phyloP scores from a whole-genome alignment of 2,113 vertebrate species.

The Hypocryptadius cinnamomeus region DNA sequence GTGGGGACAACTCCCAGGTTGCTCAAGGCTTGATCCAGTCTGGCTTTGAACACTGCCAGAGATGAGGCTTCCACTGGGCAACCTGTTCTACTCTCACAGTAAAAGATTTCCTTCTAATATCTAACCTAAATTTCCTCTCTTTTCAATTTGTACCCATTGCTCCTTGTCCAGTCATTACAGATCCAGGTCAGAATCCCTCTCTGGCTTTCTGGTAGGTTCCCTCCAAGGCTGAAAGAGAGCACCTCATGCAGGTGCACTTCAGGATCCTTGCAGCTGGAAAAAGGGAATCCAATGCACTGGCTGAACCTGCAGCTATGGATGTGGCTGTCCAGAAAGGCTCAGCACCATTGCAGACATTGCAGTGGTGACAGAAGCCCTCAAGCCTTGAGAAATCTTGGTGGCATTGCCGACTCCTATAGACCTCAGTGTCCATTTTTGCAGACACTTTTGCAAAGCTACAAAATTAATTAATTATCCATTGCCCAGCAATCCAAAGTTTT shows the following conservation, averaged over 20 bases:
- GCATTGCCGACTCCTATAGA: accelerated
- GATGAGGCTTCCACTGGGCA: not conserved
- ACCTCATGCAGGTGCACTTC: not conserved
- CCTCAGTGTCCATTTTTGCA: not conserved
- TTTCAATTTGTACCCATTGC: not conserved
- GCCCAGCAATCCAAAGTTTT: not conserved
- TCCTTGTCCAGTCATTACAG: not conserved
- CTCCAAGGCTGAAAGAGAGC: not conserved
- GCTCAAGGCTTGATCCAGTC: not conserved
- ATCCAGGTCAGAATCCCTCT: not conserved
- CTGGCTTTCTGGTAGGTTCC: not conserved
- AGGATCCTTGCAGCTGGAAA: not conserved
- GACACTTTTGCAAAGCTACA: not conserved
- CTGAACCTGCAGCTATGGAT: not conserved
- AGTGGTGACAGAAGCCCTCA: not conserved
- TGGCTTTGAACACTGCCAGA: not conserved
- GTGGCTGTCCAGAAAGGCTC: not conserved
- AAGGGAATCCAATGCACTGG: not conserved
- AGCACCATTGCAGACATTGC: not conserved
- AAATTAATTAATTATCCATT: not conserved
- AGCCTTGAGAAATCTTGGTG: not conserved
- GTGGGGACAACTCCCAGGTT: not conserved
- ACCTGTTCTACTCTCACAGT: not conserved
- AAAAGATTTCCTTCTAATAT: too few species aligned
- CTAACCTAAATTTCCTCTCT: not conserved